Conservation (phyloP, 1,140 invertebrate species). For the Caerostris darwini region DNA sequence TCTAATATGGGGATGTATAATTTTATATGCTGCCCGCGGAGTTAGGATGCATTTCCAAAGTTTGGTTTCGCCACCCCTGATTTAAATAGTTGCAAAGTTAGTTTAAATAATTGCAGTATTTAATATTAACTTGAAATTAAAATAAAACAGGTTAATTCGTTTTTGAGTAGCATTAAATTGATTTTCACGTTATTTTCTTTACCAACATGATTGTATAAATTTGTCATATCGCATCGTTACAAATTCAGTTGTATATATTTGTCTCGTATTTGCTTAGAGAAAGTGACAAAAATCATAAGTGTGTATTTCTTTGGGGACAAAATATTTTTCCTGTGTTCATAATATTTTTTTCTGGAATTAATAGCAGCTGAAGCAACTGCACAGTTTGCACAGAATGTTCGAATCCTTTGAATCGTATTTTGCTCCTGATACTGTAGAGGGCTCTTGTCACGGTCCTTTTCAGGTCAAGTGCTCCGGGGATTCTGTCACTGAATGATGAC, state of each 20-base stretch:
- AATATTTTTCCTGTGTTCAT: constrained; percentile 31
- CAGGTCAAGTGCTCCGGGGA: constrained; percentile 35
- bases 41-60: too few species aligned
- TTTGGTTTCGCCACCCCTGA: too few species aligned
- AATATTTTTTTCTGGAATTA: constrained; percentile 18
- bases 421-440: neutral
- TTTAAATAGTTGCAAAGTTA: too few species aligned
- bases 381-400: constrained; percentile 32
- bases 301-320: neutral
- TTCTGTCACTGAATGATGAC: constrained; percentile 22
- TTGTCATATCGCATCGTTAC: too few species aligned
- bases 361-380: constrained; percentile 67
- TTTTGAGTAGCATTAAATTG: too few species aligned
- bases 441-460: neutral
- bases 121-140: too few species aligned
- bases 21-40: too few species aligned
- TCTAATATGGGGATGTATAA: too few species aligned
- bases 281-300: neutral
- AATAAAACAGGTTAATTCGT: too few species aligned
- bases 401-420: constrained; percentile 46
- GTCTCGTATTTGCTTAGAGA: neutral
- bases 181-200: too few species aligned
- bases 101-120: too few species aligned
- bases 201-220: too few species aligned
- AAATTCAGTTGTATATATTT: neutral